phyloP scores from a whole-genome alignment of 2,113 vertebrate species.

The Brachypodius melanocephalos region DNA sequence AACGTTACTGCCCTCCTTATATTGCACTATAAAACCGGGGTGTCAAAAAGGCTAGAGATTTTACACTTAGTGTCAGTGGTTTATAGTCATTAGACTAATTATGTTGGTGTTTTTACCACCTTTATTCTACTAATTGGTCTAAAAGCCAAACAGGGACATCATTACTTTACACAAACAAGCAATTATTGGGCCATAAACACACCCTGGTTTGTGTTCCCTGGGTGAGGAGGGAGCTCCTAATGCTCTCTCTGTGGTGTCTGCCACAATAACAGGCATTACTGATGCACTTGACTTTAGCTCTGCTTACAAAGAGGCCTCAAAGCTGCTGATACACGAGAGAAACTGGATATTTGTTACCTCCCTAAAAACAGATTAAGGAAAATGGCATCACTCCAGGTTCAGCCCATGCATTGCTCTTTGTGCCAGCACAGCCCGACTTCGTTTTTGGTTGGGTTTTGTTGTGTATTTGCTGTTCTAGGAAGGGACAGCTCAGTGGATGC shows the following conservation, averaged over 20 bases:
- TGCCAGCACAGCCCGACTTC: neutral
- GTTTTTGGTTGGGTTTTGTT: neutral
- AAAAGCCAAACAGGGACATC: conserved; percentile 64
- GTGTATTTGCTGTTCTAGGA: neutral
- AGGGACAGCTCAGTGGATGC: neutral
- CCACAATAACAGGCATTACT: conserved; percentile 46
- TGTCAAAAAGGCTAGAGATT: conserved; percentile 74
- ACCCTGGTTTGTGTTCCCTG: conserved; percentile 56
- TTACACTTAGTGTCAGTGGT: conserved; percentile 67
- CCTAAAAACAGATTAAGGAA: conserved; percentile 8
- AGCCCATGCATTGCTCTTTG: neutral
- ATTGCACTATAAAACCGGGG: conserved; percentile 77
- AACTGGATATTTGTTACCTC: conserved; percentile 52
- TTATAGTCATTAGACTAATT: conserved; percentile 70
- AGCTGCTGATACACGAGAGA: conserved; percentile 35
- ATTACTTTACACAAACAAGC: conserved; percentile 71
- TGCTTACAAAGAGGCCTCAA: conserved; percentile 57
- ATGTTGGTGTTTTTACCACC: conserved; percentile 69
- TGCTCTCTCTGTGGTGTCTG: conserved; percentile 50
- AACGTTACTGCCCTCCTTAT: conserved; percentile 60
- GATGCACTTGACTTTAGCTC: conserved; percentile 66
- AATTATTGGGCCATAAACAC: conserved; percentile 73
- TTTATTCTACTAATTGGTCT: conserved; percentile 73
- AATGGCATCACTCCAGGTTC: conserved; percentile 55
- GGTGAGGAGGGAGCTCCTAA: conserved; percentile 45